phyloP scores from a whole-genome alignment of 2,113 vertebrate species.

The Centropristis striata region DNA sequence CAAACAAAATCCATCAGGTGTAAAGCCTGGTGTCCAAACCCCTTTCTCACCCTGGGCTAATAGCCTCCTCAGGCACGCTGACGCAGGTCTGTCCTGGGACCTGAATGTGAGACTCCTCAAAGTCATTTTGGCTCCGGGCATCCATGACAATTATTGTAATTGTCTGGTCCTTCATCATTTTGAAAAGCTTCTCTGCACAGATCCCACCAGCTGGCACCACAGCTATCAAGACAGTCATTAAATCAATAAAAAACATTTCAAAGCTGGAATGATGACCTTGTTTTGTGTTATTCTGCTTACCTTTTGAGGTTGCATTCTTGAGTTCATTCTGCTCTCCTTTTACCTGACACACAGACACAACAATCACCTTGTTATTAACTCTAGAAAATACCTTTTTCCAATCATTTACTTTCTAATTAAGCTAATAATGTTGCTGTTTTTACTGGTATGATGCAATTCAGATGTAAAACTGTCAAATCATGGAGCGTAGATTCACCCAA shows the following conservation, averaged over 20 bases:
- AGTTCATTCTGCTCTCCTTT: constrained; percentile 89
- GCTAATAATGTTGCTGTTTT: not conserved
- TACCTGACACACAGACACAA: constrained; percentile 77
- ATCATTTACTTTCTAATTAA: not conserved
- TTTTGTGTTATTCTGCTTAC: constrained; percentile 77
- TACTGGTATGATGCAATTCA: not conserved
- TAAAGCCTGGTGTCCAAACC: not conserved
- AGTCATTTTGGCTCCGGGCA: constrained; percentile 88
- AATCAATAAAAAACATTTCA: not conserved
- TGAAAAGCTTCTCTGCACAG: constrained; percentile 92
- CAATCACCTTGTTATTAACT: not conserved
- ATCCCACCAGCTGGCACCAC: constrained; percentile 85
- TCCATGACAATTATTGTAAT: constrained; percentile 94
- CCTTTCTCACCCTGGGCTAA: constrained; percentile 90
- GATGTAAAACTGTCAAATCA: not conserved
- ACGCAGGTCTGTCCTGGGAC: constrained; percentile 85
- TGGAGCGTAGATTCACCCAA: not conserved
- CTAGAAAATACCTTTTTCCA: not conserved
- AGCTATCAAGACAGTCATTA: constrained; percentile 36
- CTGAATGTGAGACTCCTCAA: constrained; percentile 92
- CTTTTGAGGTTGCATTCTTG: constrained; percentile 85
- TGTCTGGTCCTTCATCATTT: constrained; percentile 92
- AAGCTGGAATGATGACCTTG: not conserved
- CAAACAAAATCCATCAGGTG: not conserved
- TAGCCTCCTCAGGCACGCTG: constrained; percentile 94